These are phyloP conservation scores for Drosophila hamatofila DNA, from an alignment of 2,888 invertebrate species.

Conservation along the genomic window DNA sequence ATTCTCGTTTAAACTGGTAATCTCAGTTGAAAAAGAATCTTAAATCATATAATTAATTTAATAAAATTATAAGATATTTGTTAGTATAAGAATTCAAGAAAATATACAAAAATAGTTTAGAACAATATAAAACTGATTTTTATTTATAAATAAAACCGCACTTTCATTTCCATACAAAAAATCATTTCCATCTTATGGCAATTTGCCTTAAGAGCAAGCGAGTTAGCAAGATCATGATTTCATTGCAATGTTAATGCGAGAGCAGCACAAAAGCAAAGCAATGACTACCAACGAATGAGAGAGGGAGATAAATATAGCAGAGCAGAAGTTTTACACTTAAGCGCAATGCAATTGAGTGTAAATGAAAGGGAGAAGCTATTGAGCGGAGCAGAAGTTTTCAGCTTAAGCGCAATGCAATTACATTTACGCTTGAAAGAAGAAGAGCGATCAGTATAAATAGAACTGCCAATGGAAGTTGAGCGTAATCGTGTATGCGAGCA, in stretches of 20 bases:
- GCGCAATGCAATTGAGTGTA: too few relatives aligned
- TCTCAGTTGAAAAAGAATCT: not conserved
- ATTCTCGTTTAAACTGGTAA: not conserved
- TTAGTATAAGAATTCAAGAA: not conserved
- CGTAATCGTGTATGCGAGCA: not conserved
- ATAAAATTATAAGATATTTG: not conserved
- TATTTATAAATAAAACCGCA: not conserved
- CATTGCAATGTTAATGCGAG: not conserved
- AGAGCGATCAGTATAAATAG: not conserved
- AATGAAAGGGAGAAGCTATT: too few relatives aligned
- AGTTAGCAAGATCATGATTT: not conserved
- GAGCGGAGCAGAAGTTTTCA: not conserved
- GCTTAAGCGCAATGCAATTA: too few relatives aligned
- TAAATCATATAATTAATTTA: not conserved
- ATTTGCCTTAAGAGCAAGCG: not conserved
- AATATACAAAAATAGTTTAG: too few relatives aligned
- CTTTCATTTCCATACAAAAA: not conserved
- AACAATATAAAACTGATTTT: not conserved
- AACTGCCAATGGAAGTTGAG: not conserved
- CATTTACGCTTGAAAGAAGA: slow-evolving; percentile 1
- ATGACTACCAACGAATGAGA: too few relatives aligned
- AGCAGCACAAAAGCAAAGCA: not conserved
- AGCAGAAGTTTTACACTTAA: not conserved
- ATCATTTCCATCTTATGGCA: not conserved
- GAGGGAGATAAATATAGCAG: not conserved